phyloP scores from a whole-genome alignment of 2,797 vertebrate species.

The Rhodeus uyekii region DNA sequence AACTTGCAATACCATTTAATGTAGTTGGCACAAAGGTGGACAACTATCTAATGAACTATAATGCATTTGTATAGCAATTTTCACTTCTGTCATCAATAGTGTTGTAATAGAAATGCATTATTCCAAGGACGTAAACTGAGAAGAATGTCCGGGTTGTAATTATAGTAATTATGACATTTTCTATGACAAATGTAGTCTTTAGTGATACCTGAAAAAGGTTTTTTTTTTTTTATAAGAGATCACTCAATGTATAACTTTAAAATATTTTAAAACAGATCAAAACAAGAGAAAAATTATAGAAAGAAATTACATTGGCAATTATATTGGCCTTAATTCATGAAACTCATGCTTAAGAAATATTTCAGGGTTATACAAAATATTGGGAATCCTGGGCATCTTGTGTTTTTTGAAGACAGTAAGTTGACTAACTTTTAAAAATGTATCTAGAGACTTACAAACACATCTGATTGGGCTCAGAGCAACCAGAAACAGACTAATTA shows the following conservation, averaged over 20 bases:
- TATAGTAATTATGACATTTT: neutral
- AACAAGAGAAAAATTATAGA: too few relatives aligned
- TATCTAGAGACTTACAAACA: neutral
- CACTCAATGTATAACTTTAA: too few relatives aligned
- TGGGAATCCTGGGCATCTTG: neutral
- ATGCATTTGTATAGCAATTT: neutral
- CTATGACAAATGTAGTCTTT: neutral
- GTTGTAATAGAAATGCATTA: neutral
- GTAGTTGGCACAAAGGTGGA: neutral
- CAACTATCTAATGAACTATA: neutral
- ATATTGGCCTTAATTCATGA: neutral
- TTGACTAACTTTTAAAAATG: neutral
- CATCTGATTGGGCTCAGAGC: neutral
- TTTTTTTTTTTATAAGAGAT: too few relatives aligned
- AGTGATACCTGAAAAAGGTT: neutral
- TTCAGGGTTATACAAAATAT: neutral
- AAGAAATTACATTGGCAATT: neutral
- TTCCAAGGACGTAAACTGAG: neutral
- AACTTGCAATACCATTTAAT: neutral
- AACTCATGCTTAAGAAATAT: neutral
- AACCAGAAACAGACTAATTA: slow-evolving; percentile 2
- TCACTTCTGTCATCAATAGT: neutral
- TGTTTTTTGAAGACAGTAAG: neutral
- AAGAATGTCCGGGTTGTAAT: neutral
- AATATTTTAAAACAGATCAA: too few relatives aligned